Conservation (phyloP, 2,888 invertebrate genomes). For the Conops quadrifasciatus region DNA sequence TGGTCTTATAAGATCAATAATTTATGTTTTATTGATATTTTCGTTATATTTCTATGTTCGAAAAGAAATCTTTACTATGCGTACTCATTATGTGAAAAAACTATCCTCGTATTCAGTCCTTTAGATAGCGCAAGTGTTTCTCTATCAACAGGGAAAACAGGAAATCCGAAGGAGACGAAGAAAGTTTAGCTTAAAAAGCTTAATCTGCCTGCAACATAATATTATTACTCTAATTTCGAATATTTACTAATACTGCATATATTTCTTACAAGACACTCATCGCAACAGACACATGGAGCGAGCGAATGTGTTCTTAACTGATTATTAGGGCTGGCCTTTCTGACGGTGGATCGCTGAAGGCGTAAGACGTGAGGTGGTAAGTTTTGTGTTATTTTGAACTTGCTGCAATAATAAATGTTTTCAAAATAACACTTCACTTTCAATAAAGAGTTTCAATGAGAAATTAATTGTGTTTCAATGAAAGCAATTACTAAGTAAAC, state of each 20-base stretch:
- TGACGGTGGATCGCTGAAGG: too few relatives aligned
- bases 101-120: slow-evolving; percentile 4
- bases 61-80: slow-evolving; percentile 2
- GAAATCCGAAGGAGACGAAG: neutral
- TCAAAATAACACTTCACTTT: too few relatives aligned
- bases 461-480: too few relatives aligned
- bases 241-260: slow-evolving; percentile 22
- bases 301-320: neutral
- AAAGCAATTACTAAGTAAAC: too few relatives aligned
- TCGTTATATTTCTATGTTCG: neutral
- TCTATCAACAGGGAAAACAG: slow-evolving; percentile 1
- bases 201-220: slow-evolving; percentile 14
- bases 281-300: slow-evolving; percentile 13
- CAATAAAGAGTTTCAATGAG: too few relatives aligned
- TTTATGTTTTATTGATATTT: neutral
- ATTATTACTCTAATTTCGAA: neutral
- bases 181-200: slow-evolving; percentile 17
- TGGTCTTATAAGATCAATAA: neutral
- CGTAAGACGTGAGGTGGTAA: too few relatives aligned
- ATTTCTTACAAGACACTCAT: slow-evolving; percentile 22
- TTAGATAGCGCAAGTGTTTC: neutral
- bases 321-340: too few relatives aligned
- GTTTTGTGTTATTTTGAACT: too few relatives aligned
- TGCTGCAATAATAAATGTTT: too few relatives aligned
- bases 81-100: neutral